phyloP scores from a whole-genome alignment of 2,888 invertebrate genomes.

The Drosophila conformis region DNA sequence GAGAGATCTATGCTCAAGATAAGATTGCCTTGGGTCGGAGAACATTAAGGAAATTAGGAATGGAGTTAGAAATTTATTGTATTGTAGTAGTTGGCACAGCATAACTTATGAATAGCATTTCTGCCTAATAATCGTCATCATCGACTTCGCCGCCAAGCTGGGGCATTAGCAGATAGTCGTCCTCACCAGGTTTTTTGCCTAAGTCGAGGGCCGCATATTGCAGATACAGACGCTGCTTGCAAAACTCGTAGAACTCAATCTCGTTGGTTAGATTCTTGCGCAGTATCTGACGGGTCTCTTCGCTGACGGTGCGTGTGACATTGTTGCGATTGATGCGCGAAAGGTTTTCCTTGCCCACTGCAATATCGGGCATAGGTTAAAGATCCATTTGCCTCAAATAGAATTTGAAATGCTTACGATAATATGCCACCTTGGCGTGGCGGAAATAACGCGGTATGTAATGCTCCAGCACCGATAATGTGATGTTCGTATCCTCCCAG shows the following conservation, averaged over 20 bases:
- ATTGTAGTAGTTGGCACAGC: conserved; percentile 15
- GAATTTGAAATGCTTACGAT: conserved; percentile 87
- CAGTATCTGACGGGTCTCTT: conserved; percentile 92
- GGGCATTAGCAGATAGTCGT: conserved; percentile 81
- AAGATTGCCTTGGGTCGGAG: neutral
- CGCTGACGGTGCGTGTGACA: conserved; percentile 86
- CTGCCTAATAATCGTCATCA: conserved; percentile 68
- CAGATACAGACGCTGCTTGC: conserved; percentile 92
- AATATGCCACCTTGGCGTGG: conserved; percentile 91
- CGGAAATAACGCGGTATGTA: conserved; percentile 93
- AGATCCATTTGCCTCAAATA: neutral
- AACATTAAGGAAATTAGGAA: neutral
- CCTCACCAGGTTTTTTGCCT: conserved; percentile 66
- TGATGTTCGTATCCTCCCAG: conserved; percentile 94
- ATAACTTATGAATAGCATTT: conserved; percentile 61
- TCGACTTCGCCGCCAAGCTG: conserved; percentile 41
- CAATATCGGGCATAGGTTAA: conserved; percentile 47
- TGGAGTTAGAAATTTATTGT: conserved; percentile 14
- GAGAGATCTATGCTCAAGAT: conserved; percentile 62
- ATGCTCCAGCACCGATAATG: conserved; percentile 92
- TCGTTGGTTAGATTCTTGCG: conserved; percentile 93
- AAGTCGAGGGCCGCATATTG: conserved; percentile 90
- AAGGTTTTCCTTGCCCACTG: conserved; percentile 82
- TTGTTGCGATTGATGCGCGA: conserved; percentile 90
- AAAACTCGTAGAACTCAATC: conserved; percentile 96